phyloP scores from a whole-genome alignment of 2,797 vertebrate genomes.

The Alcedo atthis region DNA sequence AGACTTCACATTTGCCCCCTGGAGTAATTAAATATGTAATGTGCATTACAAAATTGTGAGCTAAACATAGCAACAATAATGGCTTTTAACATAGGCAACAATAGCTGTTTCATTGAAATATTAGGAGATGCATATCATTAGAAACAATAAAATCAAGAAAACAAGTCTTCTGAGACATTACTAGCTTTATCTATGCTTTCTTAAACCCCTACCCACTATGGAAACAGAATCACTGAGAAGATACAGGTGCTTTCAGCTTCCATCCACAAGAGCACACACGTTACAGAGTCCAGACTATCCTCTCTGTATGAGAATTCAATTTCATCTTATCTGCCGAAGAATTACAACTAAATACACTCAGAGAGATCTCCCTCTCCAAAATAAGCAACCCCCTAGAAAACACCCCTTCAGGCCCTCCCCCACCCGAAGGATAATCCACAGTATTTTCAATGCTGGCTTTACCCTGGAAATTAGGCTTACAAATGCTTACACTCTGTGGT shows the following conservation, averaged over 20 bases:
- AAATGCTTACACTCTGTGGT: background rate
- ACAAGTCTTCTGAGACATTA: slow-evolving; percentile 27
- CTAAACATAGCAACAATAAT: slow-evolving; percentile 18
- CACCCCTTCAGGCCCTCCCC: background rate
- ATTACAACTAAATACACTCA: background rate
- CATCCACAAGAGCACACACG: background rate
- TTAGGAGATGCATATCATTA: background rate
- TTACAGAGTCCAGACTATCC: background rate
- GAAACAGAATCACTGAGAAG: background rate
- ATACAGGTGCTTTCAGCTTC: background rate
- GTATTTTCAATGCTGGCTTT: background rate
- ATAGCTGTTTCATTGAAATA: background rate
- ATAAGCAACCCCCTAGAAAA: background rate
- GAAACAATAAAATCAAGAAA: background rate
- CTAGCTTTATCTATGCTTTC: background rate
- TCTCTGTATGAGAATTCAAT: background rate
- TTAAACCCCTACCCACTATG: background rate
- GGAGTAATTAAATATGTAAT: background rate
- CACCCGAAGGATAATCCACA: background rate
- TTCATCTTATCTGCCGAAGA: background rate
- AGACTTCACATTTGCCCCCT: background rate
- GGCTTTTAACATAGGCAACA: slow-evolving; percentile 6
- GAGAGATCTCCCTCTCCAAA: background rate
- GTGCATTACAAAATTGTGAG: background rate
- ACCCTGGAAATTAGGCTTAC: background rate